Percentiles rank a stretch among this genome's conserved stretches.
Evolutionary conservation across 2,113 vertebrate species (phyloP).

Genomic region (Neopipo cinnamomea): DNA sequence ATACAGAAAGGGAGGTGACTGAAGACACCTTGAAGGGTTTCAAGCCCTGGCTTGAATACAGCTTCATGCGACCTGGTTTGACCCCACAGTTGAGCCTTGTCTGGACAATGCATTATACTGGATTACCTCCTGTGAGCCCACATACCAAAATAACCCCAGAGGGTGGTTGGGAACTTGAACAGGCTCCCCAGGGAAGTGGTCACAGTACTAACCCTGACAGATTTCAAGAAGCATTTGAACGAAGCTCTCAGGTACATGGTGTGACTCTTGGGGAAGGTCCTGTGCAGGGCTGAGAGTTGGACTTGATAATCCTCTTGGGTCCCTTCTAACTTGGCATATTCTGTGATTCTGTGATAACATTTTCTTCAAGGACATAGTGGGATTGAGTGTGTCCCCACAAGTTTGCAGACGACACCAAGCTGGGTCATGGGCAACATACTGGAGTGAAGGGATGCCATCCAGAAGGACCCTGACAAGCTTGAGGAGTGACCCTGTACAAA

Average conservation of each 20-base stretch:
- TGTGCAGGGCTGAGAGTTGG: too few species aligned
- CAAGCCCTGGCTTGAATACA: not conserved
- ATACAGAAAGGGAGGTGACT: not conserved
- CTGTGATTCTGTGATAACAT: too few species aligned
- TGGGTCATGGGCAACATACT: not conserved
- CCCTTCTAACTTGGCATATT: too few species aligned
- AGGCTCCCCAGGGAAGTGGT: too few species aligned
- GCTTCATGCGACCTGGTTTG: not conserved
- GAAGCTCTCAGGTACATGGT: too few species aligned
- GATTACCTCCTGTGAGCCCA: not conserved
- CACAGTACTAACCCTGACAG: too few species aligned
- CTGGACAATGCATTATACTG: not conserved
- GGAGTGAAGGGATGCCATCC: not conserved
- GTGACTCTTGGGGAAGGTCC: too few species aligned
- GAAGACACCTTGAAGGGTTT: not conserved
- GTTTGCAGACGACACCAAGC: not conserved
- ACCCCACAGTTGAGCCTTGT: not conserved
- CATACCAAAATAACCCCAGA: not conserved
- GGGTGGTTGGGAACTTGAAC: too few species aligned
- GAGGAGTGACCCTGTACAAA: not conserved
- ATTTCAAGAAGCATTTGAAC: too few species aligned
- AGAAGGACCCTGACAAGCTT: not conserved
- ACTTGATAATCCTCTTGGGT: too few species aligned
- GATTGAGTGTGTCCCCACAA: not conserved
- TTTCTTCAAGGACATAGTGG: not conserved